Conservation (phyloP, 1,140 invertebrate genomes). For the Drosophila subobscura region DNA sequence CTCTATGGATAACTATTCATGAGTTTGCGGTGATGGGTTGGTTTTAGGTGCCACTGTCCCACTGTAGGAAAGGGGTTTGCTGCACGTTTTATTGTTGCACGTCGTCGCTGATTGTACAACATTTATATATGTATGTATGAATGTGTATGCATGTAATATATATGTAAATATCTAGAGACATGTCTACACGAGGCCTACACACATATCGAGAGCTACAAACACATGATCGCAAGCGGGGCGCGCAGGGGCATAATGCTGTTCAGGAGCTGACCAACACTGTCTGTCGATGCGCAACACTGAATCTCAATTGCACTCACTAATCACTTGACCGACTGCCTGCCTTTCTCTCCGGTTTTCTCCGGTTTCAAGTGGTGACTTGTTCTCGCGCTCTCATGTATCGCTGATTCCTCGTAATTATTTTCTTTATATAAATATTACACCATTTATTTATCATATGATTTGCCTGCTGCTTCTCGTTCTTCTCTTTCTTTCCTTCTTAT, state of each 20-base stretch:
- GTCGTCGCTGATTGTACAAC: slow-evolving; percentile 80
- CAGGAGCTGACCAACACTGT: background rate
- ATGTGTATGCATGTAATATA: slow-evolving; percentile 6
- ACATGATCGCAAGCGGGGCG: slow-evolving; percentile 42
- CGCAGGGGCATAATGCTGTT: slow-evolving; percentile 21
- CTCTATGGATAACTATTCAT: slow-evolving; percentile 47
- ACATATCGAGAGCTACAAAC: slow-evolving; percentile 57
- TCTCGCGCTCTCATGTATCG: slow-evolving; percentile 14
- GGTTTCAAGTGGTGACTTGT: slow-evolving; percentile 16
- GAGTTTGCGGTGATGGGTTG: slow-evolving; percentile 1
- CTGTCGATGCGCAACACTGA: slow-evolving; percentile 11
- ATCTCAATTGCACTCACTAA: background rate
- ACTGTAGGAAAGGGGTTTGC: slow-evolving; percentile 4
- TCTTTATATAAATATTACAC: slow-evolving; percentile 29
- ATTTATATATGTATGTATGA: slow-evolving; percentile 61
- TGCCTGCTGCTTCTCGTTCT: slow-evolving; percentile 26
- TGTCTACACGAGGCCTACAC: slow-evolving; percentile 68
- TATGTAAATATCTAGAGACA: slow-evolving; percentile 58
- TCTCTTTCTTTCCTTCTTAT: slow-evolving; percentile 18
- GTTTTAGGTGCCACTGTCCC: slow-evolving; percentile 61
- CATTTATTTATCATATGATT: slow-evolving; percentile 39
- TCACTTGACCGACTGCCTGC: slow-evolving; percentile 1
- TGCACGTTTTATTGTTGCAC: slow-evolving; percentile 71
- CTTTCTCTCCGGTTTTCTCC: background rate
- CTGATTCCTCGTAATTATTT: background rate